A percentile compares a stretch with the other conserved stretches of the same genome.
phyloP scores from a whole-genome alignment of 2,888 invertebrate species.

The Apodemia mormo region DNA sequence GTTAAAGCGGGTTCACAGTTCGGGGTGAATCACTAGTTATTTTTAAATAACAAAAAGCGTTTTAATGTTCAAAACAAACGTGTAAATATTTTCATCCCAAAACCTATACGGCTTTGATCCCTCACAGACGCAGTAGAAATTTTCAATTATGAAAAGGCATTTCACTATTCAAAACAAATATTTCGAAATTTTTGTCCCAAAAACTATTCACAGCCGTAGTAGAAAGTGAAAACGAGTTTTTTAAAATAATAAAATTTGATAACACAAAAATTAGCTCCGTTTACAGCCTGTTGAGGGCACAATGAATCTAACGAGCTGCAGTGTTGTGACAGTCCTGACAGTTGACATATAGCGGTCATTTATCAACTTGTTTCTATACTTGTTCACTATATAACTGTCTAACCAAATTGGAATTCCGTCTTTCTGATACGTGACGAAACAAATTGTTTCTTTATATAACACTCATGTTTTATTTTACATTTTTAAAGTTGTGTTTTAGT shows the following conservation, averaged over 20 bases:
- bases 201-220: too few species aligned
- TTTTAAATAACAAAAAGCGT: too few species aligned
- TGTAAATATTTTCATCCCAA: too few species aligned
- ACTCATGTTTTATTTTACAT: constrained; percentile 2
- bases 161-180: too few species aligned
- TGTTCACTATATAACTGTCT: constrained; percentile 22
- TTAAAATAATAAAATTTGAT: neutral
- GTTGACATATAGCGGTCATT: constrained; percentile 77
- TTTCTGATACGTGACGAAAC: constrained; percentile 15
- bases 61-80: too few species aligned
- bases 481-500: neutral
- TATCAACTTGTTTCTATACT: constrained; percentile 44
- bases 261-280: constrained; percentile 60
- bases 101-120: too few species aligned
- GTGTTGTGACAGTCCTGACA: constrained; percentile 77
- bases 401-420: constrained; percentile 18
- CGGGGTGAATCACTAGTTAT: constrained; percentile 24
- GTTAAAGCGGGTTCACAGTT: constrained; percentile 10
- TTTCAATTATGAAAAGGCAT: neutral
- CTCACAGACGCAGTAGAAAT: too few species aligned
- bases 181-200: too few species aligned
- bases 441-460: constrained; percentile 16
- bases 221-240: too few species aligned
- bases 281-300: constrained; percentile 62
- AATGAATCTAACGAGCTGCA: constrained; percentile 74